A percentile compares a stretch with the other conserved stretches of the same genome.
These are phyloP conservation scores for Clitarchus hookeri DNA, from an alignment of 2,888 invertebrate species.

Conservation along the genomic window DNA sequence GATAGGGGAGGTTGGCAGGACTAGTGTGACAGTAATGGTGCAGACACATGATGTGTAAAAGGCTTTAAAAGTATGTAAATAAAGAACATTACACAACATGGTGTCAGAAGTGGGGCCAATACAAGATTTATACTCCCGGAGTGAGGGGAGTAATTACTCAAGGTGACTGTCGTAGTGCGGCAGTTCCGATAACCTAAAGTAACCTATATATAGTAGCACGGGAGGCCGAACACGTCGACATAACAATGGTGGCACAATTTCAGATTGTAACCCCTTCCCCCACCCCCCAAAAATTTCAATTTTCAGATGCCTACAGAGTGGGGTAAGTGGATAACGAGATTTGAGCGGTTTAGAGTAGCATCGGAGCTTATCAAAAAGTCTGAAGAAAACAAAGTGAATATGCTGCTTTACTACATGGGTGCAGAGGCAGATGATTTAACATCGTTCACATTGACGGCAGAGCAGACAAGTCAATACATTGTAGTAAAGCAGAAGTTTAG, in stretches of 20 bases:
- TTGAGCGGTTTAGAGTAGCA: background rate
- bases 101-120: too few relatives aligned
- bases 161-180: too few relatives aligned
- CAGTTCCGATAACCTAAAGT: too few relatives aligned
- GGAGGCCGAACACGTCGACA: too few relatives aligned
- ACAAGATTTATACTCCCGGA: too few relatives aligned
- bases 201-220: too few relatives aligned
- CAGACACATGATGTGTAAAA: too few relatives aligned
- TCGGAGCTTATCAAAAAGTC: background rate
- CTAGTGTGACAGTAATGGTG: too few relatives aligned
- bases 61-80: too few relatives aligned
- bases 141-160: too few relatives aligned
- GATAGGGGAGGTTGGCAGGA: too few relatives aligned
- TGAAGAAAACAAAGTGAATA: background rate
- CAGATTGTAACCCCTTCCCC: background rate
- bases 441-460: background rate
- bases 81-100: too few relatives aligned
- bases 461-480: background rate
- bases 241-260: background rate
- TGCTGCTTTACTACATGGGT: background rate
- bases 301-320: background rate
- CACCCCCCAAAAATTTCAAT: background rate
- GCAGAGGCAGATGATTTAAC: background rate
- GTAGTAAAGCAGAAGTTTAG: background rate
- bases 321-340: background rate